Base-by-base conservation (phyloP, 2,113 vertebrate species). In the Poeciliopsis turrubarensis region DNA sequence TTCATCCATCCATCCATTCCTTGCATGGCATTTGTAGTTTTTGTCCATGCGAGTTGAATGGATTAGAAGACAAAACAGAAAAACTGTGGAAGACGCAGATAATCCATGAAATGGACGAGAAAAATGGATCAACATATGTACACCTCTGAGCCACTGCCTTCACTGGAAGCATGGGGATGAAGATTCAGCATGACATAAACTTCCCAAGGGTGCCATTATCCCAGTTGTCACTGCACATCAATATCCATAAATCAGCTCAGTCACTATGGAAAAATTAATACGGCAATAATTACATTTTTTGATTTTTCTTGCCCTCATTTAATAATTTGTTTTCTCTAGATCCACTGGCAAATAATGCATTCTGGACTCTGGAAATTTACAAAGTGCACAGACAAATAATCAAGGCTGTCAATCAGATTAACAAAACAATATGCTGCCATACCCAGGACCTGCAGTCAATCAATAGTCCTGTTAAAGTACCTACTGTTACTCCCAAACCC, bases 101-200 rank as follows among this genome's bases (percentile, higher is more conserved):
- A 31, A 22, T 72, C 44, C 7, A 1, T 22, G 54, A 57, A 25
- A 47, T 60, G 37, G 51, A 75, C 44, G 15, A 8, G 30, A 54
- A 51, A 62, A 37, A 25, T 34, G 12, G 32, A 60, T 68, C 34
- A 51, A 47, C 34, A 41, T 67, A 31, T 65, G 39, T 34, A n/a
- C 34, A 30, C 60, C 32, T 68, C 32, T 22, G 63, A 74, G 65
- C 14, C 32, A 60, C 60, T 27, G 26, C 26, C 22, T 34, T 74
- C 54, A 65, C 31, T 68, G 29, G 44, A 54, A 73, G 26, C 63
- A 68, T 19, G 68, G 8, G 47, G 39, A 68, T 44, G 60, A 71
- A 22, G 67, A 72, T 65, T 76, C 37, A 32, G 34, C 29, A 62
- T 27, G 66, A 66, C 62, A 70, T 75, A 5, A 22, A 70, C 34